Base-by-base conservation (phyloP, 2,797 vertebrate species). In the Siniperca undulata region DNA sequence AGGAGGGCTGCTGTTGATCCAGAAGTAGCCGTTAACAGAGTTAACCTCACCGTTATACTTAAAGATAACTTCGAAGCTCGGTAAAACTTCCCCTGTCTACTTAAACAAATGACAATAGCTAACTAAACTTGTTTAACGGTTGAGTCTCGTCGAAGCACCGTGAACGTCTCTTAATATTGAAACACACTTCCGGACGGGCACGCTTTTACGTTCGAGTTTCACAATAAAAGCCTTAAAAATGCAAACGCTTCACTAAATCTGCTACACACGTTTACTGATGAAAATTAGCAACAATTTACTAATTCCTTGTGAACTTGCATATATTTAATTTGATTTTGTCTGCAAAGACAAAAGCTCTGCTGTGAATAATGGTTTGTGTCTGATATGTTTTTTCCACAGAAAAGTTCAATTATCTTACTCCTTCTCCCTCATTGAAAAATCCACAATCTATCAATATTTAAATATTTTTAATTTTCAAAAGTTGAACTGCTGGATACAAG, bases 141-240 rank as follows among this genome's bases (percentile, higher is more conserved):
- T 34, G 16, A 71, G 16, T 46, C 66, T 24, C 42, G 52, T 74
- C 44, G 16, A 13, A 16, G 14, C 3, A 30, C 34, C 56, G 12
- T 22, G 52, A 73, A 58, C 70, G 48, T 70, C 13, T 19, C 55
- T 61, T 3, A 52, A 44, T 7, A 13, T 5, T 13, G 22, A 59
- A 30, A 24, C 75, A 66, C 68, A 90, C 79, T 92, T 94, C 94
- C 92, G 86, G 80, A 2, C 0, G 86, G 80, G 3, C 0, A 55
- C 1, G 19, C n/a, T n/a, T 1, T 55, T 5, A 11, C 0, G 0
- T 7, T 13, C 0, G 30, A 55, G 0, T 77, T 87, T 91, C 89
- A 89, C 1, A 91, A 87, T 91, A 92, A 94, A 83, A 60, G 66
- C 13, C 6, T 6, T 6, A 7, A 4, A 50, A 34, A 48, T 7